These are phyloP conservation scores for Erebia ligea DNA, from an alignment of 2,888 invertebrate species.

Conservation along the genomic window DNA sequence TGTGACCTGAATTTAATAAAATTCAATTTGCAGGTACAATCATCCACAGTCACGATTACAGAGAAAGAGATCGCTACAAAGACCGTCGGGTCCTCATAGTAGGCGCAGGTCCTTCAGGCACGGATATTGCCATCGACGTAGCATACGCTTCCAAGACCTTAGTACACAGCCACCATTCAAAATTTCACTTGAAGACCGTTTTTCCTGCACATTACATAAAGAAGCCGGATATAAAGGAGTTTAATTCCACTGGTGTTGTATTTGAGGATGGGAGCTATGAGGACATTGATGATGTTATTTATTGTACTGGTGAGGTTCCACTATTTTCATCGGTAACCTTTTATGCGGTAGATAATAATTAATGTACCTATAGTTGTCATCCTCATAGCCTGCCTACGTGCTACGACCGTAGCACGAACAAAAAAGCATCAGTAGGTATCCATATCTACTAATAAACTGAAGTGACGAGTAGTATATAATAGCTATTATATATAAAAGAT, in stretches of 20 bases:
- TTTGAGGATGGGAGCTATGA: conserved; percentile 85
- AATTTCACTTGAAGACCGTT: conserved; percentile 60
- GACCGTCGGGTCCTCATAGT: conserved; percentile 85
- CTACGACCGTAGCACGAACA: no score
- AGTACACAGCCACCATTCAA: conserved; percentile 79
- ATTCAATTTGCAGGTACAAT: conserved; percentile 74
- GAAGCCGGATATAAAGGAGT: conserved; percentile 79
- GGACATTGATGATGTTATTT: conserved; percentile 85
- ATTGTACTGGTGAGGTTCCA: conserved; percentile 85
- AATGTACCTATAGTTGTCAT: no score
- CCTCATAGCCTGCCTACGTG: no score
- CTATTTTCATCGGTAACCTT: neutral
- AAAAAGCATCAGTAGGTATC: no score
- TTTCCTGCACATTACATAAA: conserved; percentile 76
- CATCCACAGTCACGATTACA: conserved; percentile 89
- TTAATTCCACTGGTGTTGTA: conserved; percentile 76
- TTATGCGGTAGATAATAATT: no score
- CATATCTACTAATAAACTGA: no score
- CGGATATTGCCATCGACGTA: conserved; percentile 87
- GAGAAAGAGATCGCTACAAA: conserved; percentile 83
- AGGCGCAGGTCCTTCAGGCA: conserved; percentile 89
- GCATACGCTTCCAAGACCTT: conserved; percentile 67
- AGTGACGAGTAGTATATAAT: no score
- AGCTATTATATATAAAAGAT: no score
- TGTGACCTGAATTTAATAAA: no score